A percentile compares a stretch with the other conserved stretches of the same genome.
These are phyloP conservation scores for Hystrix brachyura DNA, from an alignment of 2,113 vertebrate genomes.

Conservation along the genomic window DNA sequence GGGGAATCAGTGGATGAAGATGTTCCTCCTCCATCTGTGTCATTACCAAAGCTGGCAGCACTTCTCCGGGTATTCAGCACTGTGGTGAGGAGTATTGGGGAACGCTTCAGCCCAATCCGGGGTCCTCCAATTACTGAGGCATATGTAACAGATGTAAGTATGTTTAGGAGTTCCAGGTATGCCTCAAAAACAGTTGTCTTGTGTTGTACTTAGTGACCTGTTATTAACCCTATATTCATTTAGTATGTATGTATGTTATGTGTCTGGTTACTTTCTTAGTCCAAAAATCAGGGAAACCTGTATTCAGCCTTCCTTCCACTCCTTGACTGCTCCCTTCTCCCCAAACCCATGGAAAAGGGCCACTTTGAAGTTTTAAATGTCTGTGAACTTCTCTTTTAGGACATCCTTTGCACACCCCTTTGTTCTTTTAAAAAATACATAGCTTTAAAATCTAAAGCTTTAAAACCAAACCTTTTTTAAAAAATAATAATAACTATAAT, in stretches of 20 bases:
- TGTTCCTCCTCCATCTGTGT: slow-evolving; percentile 97
- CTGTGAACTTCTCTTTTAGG: not conserved
- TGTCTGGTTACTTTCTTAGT: slow-evolving; percentile 6
- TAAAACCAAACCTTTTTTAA: not conserved
- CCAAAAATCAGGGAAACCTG: not conserved
- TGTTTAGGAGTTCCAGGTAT: not conserved
- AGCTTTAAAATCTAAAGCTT: not conserved
- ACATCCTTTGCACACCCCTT: not conserved
- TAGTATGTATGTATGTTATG: not conserved
- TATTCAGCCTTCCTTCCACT: not conserved
- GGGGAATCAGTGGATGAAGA: slow-evolving; percentile 96
- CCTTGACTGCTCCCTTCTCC: not conserved
- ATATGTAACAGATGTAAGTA: slow-evolving; percentile 97
- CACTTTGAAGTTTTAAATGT: not conserved
- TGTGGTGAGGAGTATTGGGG: slow-evolving; percentile 98
- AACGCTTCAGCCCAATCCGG: slow-evolving; percentile 96
- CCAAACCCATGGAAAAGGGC: not conserved
- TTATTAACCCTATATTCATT: slow-evolving; percentile 25
- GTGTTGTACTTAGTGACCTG: not conserved
- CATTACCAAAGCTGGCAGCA: slow-evolving; percentile 96
- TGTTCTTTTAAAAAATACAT: not conserved
- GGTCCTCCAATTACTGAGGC: slow-evolving; percentile 97
- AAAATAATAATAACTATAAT: not conserved
- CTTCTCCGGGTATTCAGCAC: slow-evolving; percentile 98
- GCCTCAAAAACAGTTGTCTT: slow-evolving; percentile 22